phyloP scores from a whole-genome alignment of 2,888 invertebrate genomes.

The Aporophyla nigra region DNA sequence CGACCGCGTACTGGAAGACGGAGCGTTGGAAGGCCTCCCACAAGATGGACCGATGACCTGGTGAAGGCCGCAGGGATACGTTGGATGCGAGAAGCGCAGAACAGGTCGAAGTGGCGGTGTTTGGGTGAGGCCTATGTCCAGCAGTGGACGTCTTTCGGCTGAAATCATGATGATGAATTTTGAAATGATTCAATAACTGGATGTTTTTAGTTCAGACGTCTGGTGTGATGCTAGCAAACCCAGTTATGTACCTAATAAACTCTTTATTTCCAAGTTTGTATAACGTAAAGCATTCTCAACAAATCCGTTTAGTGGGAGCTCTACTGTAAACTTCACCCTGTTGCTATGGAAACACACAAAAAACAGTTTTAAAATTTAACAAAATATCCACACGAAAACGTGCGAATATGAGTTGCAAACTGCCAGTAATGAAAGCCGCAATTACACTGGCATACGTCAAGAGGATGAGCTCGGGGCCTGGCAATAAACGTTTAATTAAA shows the following conservation, averaged over 20 bases:
- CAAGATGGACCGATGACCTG: too few relatives aligned
- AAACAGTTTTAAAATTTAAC: slow-evolving; percentile 63
- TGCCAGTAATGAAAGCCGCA: slow-evolving; percentile 78
- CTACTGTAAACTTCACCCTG: slow-evolving; percentile 43
- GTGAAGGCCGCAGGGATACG: too few relatives aligned
- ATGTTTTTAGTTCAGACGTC: slow-evolving; percentile 15
- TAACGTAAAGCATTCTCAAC: slow-evolving; percentile 33
- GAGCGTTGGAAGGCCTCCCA: too few relatives aligned
- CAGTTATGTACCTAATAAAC: slow-evolving; percentile 38
- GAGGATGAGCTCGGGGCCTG: slow-evolving; percentile 57
- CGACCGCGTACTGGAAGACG: too few relatives aligned
- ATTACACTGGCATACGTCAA: slow-evolving; percentile 75
- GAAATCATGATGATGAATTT: too few relatives aligned
- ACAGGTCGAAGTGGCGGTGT: too few relatives aligned
- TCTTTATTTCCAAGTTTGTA: slow-evolving; percentile 25
- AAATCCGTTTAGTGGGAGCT: slow-evolving; percentile 44
- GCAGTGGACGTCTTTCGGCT: too few relatives aligned
- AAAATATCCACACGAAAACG: slow-evolving; percentile 68
- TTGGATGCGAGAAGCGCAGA: too few relatives aligned
- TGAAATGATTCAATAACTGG: neutral
- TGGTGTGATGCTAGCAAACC: slow-evolving; percentile 16
- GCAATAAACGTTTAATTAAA: slow-evolving; percentile 79
- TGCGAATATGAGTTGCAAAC: slow-evolving; percentile 77
- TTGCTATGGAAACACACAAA: slow-evolving; percentile 51
- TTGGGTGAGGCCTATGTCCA: too few relatives aligned